Evolutionary conservation across 2,888 invertebrate species (phyloP).

Genomic region (Tinea trinotella): DNA sequence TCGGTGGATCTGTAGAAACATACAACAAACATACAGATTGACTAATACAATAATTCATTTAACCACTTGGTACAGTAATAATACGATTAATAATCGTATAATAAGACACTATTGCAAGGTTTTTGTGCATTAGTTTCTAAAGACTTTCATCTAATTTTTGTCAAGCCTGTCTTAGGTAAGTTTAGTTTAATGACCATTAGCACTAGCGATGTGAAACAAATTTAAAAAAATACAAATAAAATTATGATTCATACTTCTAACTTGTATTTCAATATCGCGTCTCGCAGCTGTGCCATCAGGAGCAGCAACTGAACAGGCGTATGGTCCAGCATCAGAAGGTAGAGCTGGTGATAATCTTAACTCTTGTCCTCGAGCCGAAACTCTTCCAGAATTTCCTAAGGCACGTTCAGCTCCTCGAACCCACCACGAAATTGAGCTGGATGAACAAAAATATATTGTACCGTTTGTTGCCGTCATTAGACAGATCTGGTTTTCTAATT

Average conservation of each 20-base stretch:
- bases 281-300: slow-evolving; percentile 79
- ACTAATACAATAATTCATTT: background rate
- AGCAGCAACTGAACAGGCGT: slow-evolving; percentile 82
- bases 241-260: slow-evolving; percentile 72
- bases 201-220: too few relatives aligned
- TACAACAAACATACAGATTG: background rate
- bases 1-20: slow-evolving; percentile 77
- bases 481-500: too few relatives aligned
- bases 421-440: slow-evolving; percentile 72
- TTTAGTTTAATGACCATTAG: too few relatives aligned
- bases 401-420: slow-evolving; percentile 64
- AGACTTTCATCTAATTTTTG: too few relatives aligned
- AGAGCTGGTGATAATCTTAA: slow-evolving; percentile 47
- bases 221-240: too few relatives aligned
- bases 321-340: slow-evolving; percentile 79
- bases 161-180: too few relatives aligned
- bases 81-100: too few relatives aligned
- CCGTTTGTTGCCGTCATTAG: too few relatives aligned
- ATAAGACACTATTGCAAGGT: too few relatives aligned
- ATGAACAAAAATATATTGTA: too few relatives aligned
- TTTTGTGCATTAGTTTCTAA: too few relatives aligned
- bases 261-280: slow-evolving; percentile 78
- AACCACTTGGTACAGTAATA: too few relatives aligned
- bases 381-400: slow-evolving; percentile 52
- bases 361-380: slow-evolving; percentile 46